These are phyloP conservation scores for Lucilia sericata DNA, from an alignment of 1,140 invertebrate genomes.

Conservation along the genomic window DNA sequence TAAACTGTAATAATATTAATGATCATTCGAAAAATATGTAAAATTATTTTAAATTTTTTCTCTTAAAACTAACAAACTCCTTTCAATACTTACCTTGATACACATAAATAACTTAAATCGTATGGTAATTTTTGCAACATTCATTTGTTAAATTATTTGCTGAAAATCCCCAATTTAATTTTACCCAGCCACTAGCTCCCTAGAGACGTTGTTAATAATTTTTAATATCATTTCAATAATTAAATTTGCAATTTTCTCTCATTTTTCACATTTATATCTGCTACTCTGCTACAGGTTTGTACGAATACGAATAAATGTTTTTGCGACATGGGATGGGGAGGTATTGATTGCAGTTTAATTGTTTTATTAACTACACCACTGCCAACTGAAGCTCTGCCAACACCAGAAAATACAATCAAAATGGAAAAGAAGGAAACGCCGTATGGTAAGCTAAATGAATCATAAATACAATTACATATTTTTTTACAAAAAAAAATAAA, in stretches of 20 bases:
- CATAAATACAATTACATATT: conserved; percentile 60
- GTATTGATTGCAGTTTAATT: conserved; percentile 87
- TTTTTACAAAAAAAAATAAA: background rate
- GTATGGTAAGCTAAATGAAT: conserved; percentile 78
- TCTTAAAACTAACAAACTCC: too few relatives aligned
- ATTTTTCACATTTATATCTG: background rate
- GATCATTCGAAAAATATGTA: too few relatives aligned
- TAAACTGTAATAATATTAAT: too few relatives aligned
- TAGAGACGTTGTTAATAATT: background rate
- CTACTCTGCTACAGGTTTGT: conserved; percentile 78
- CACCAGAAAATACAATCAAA: conserved; percentile 71
- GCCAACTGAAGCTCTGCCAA: conserved; percentile 69
- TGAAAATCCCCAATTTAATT: background rate
- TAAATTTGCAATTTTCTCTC: conserved; percentile 23
- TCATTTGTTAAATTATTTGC: background rate
- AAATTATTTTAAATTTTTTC: too few relatives aligned
- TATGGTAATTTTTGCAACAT: background rate
- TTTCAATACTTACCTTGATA: too few relatives aligned
- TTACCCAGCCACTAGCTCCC: background rate
- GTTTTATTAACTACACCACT: conserved; percentile 75
- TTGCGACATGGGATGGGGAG: conserved; percentile 90
- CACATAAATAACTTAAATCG: too few relatives aligned
- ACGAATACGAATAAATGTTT: conserved; percentile 93
- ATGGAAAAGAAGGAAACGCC: conserved; percentile 88
- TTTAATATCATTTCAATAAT: conserved; percentile 2